A percentile compares a stretch with the other conserved stretches of the same genome.
Conservation (phyloP, 2,888 invertebrate genomes). For the Sycophila texana region DNA sequence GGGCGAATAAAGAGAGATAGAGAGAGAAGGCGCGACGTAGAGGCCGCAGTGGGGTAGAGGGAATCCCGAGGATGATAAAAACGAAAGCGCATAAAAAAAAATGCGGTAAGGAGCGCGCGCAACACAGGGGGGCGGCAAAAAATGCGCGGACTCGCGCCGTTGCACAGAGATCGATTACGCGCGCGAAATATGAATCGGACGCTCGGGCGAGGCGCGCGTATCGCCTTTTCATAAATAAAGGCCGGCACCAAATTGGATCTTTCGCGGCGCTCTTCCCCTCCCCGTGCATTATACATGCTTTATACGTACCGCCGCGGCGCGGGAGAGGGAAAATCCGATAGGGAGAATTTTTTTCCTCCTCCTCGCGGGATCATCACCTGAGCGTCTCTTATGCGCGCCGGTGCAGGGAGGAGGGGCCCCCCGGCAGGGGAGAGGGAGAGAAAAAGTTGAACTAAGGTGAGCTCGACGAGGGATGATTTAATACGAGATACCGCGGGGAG, state of each 20-base stretch:
- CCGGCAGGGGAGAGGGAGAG: constrained; percentile 19
- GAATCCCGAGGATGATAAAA: constrained; percentile 19
- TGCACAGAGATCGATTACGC: constrained; percentile 50
- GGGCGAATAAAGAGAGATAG: background rate
- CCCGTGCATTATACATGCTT: constrained; percentile 20
- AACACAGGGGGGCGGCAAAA: constrained; percentile 5
- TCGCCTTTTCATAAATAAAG: constrained; percentile 56
- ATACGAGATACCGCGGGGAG: constrained; percentile 56
- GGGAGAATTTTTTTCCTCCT: constrained; percentile 18
- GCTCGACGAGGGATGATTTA: constrained; percentile 47
- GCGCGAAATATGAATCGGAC: constrained; percentile 51
- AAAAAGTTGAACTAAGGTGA: constrained; percentile 11
- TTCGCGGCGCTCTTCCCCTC: constrained; percentile 16
- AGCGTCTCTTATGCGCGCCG: constrained; percentile 4
- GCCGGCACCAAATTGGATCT: constrained; percentile 57
- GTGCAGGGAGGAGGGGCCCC: background rate
- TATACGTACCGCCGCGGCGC: constrained; percentile 13
- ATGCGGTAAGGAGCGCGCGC: constrained; percentile 16
- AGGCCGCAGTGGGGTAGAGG: constrained; percentile 23
- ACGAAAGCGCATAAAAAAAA: constrained; percentile 20
- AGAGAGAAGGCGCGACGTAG: constrained; percentile 14
- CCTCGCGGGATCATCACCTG: constrained; percentile 6
- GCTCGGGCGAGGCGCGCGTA: constrained; percentile 15
- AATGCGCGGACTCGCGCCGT: constrained; percentile 24
- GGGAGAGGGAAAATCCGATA: constrained; percentile 22